Evolutionary conservation across 2,888 invertebrate genomes (phyloP), one percentile per base, ranked within the genome.

Genomic region (Cenopis cana): DNA sequence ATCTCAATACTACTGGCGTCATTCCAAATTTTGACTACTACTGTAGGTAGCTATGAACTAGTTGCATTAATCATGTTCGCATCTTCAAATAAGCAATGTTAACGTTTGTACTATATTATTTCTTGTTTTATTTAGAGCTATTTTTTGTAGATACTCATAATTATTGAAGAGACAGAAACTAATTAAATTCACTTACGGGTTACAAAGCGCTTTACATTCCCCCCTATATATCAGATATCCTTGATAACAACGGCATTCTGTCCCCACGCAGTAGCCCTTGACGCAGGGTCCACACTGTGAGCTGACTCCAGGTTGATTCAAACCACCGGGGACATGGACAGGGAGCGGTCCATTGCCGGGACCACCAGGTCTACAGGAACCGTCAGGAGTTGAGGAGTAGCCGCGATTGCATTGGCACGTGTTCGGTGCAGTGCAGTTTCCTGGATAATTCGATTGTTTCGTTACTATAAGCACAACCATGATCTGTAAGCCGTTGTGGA

Each of bases 371-470:
- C 88, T 72, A 74, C 76, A 68, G 41, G 69, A 69, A 46, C 72
- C 69, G 20, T 72, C 59, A 20, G 87, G 85, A 56, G 87, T 81
- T 75, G 90, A 87, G 68, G 86, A 80, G 73, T 77, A 81, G 77
- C 85, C 85, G 0, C 89, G 91, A 79, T 74, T 91, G 82, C 94
- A 93, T 20, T 89, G 85, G 0, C 96, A 96, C 1, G 85, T 87
- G 77, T 95, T 94, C 0, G 91, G 90, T 0, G 86, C 83, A 14
- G 94, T 91, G 76, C 96, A 96, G 54, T 94, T 94, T 1, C 93
- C 90, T 75, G 84, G 74, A 49, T 46, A 54, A 54, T 29, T 29
- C 3, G 20, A 29, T 14, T 29, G 29, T 29, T 14, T 46, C 2
- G 46, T 46, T 33, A 8, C 33, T 33, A 33, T 33, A 33, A 33